Evolutionary conservation across 1,140 invertebrate species (phyloP).

Genomic region (Trinorchestia longiramus): DNA sequence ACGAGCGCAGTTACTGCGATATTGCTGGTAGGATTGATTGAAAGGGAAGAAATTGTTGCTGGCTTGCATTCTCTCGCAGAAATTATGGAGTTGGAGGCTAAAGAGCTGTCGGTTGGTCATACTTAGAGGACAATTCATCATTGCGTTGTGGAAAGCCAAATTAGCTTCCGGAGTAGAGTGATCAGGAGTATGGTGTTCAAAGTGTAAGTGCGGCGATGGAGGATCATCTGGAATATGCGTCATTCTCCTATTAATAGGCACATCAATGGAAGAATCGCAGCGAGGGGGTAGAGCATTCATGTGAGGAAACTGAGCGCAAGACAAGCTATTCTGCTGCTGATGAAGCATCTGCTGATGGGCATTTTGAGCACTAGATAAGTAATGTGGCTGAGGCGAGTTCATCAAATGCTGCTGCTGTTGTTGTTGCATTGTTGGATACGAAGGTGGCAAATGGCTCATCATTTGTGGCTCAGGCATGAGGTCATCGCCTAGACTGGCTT

Average conservation of each 20-base stretch:
- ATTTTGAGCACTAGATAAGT: neutral
- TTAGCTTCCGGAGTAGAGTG: neutral
- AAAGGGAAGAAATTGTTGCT: conserved; percentile 29
- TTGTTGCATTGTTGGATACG: conserved; percentile 25
- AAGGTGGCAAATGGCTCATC: conserved; percentile 38
- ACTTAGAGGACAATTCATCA: conserved; percentile 26
- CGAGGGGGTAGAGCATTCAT: neutral
- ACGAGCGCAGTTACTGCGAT: conserved; percentile 15
- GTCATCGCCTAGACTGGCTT: conserved; percentile 39
- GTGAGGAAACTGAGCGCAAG: conserved; percentile 10
- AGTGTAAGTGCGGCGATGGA: neutral
- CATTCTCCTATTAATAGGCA: neutral
- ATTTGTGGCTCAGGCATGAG: conserved; percentile 6
- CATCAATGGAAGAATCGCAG: neutral
- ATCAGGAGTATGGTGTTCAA: neutral
- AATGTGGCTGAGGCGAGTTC: conserved; percentile 9
- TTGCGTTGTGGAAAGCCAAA: conserved; percentile 36
- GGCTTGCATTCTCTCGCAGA: conserved; percentile 46
- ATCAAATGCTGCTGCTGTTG: conserved; percentile 39
- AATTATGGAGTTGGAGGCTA: conserved; percentile 27
- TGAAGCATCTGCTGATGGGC: conserved; percentile 32
- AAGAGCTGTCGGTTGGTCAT: conserved; percentile 49
- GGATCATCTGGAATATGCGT: neutral
- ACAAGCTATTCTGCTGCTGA: conserved; percentile 14
- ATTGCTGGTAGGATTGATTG: conserved; percentile 35